phyloP scores from a whole-genome alignment of 2,888 invertebrate species.

The Eristalis tenax region DNA sequence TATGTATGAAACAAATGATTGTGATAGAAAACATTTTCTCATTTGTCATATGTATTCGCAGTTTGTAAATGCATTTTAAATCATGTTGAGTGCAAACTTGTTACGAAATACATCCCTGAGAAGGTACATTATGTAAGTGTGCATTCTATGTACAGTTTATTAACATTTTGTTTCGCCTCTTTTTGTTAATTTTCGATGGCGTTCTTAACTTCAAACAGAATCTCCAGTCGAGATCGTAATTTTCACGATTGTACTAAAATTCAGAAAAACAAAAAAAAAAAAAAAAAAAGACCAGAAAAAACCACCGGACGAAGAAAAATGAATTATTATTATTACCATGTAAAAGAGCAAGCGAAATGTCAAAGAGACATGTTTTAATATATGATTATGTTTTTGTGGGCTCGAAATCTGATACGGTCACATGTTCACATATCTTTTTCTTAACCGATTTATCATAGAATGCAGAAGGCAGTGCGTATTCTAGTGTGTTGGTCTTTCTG shows the following conservation, averaged over 20 bases:
- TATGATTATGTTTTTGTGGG: conserved; percentile 81
- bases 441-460: conserved; percentile 72
- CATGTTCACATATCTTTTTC: conserved; percentile 71
- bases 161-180: background rate
- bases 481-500: conserved; percentile 50
- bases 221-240: conserved; percentile 69
- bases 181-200: conserved; percentile 18
- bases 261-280: conserved; percentile 9
- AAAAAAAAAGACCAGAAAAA: conserved; percentile 12
- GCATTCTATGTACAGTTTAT: background rate
- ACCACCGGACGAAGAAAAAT: conserved; percentile 77
- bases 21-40: too few species aligned
- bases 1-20: too few species aligned
- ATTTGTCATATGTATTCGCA: too few species aligned
- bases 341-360: conserved; percentile 81
- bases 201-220: conserved; percentile 56
- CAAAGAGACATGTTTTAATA: conserved; percentile 82
- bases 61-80: background rate
- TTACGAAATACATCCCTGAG: background rate
- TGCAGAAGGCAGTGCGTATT: conserved; percentile 71
- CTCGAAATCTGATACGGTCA: conserved; percentile 81
- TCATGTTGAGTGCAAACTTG: background rate
- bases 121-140: background rate
- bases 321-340: conserved; percentile 82
- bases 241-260: conserved; percentile 66